Evolutionary conservation across 2,113 vertebrate species (phyloP).

Genomic region (Lagopus leucura): DNA sequence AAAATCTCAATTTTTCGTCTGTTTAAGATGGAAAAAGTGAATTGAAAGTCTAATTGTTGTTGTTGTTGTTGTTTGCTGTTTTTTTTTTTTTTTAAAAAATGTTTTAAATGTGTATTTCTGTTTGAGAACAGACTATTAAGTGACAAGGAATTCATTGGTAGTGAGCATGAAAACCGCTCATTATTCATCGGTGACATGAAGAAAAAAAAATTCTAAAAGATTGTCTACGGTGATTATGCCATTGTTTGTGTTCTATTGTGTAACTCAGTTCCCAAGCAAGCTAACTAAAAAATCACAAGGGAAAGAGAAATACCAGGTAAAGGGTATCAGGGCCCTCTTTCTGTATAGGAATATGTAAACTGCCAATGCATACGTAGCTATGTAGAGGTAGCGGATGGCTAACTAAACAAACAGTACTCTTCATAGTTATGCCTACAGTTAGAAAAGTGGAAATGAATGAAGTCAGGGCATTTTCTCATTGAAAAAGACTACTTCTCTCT

Average conservation of each 20-base stretch:
- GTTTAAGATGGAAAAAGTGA: neutral
- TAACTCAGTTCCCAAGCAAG: neutral
- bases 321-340: neutral
- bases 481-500: neutral
- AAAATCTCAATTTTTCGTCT: neutral
- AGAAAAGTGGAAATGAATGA: neutral
- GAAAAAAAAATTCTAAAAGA: neutral
- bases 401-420: neutral
- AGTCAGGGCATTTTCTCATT: neutral
- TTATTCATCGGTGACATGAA: neutral
- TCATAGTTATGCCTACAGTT: neutral
- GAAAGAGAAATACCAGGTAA: neutral
- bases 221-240: neutral
- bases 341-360: neutral
- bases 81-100: too few species aligned
- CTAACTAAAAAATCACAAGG: neutral
- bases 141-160: neutral
- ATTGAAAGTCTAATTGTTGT: neutral
- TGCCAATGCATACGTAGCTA: neutral
- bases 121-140: fast-evolving
- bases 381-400: neutral
- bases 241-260: neutral
- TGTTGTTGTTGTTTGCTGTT: neutral
- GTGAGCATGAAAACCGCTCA: neutral
- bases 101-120: neutral